Percentiles rank a stretch among this genome's conserved stretches.
These are phyloP conservation scores for Drosophila paramelanica DNA, from an alignment of 2,888 invertebrate genomes.

Conservation along the genomic window DNA sequence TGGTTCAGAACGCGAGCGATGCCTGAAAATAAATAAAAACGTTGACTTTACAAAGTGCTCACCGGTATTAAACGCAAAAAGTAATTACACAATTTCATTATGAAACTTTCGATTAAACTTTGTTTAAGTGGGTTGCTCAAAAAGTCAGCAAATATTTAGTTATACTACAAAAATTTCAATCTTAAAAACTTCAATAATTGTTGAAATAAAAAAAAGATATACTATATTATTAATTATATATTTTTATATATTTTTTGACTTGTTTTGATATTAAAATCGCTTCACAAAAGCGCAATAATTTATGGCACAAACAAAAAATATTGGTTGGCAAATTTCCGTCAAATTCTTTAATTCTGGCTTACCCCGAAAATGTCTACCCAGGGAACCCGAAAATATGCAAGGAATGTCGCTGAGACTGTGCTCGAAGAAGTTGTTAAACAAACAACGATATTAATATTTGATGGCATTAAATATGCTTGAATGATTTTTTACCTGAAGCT, in stretches of 20 bases:
- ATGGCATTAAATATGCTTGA: constrained; percentile 77
- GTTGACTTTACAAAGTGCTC: constrained; percentile 10
- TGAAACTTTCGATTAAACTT: neutral
- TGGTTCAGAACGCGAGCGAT: constrained; percentile 82
- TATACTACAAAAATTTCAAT: too few relatives aligned
- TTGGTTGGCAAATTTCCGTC: constrained; percentile 22
- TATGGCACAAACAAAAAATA: constrained; percentile 30
- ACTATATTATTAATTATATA: neutral
- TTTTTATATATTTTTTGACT: neutral
- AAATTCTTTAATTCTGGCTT: constrained; percentile 30
- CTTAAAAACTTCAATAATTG: too few relatives aligned
- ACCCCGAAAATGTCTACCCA: constrained; percentile 33
- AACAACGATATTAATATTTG: constrained; percentile 72
- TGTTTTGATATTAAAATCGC: neutral
- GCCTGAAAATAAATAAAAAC: constrained; percentile 67
- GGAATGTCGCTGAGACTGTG: constrained; percentile 44
- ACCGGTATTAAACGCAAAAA: constrained; percentile 20
- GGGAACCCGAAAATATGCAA: constrained; percentile 55
- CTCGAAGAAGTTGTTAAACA: constrained; percentile 46
- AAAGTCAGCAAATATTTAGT: too few relatives aligned
- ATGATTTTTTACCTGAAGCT: constrained; percentile 60
- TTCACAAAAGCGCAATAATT: constrained; percentile 30
- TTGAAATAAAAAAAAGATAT: too few relatives aligned
- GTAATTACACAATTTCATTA: constrained; percentile 34
- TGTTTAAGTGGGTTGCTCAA: neutral